A percentile compares a stretch with the other conserved stretches of the same genome.
Evolutionary conservation across 2,113 vertebrate genomes (phyloP).

Genomic region (Tachysurus fulvidraco): DNA sequence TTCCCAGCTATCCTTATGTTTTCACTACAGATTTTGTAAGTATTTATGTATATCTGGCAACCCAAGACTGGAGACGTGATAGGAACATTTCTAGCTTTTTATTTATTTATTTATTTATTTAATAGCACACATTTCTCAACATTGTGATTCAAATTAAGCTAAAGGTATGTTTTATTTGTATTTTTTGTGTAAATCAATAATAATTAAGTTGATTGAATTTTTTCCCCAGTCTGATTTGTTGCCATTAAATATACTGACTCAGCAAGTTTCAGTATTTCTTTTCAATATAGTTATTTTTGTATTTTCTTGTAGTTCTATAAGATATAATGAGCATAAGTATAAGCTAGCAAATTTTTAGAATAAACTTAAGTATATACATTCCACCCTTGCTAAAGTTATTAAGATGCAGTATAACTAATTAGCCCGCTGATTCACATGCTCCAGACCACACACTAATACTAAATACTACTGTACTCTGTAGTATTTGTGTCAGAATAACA

Average conservation of each 20-base stretch:
- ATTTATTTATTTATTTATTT: background rate
- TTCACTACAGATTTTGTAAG: background rate
- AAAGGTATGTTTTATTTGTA: background rate
- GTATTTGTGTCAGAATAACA: background rate
- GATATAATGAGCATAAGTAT: background rate
- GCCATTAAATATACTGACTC: background rate
- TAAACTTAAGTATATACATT: background rate
- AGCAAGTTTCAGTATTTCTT: background rate
- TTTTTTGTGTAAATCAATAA: background rate
- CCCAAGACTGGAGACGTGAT: background rate
- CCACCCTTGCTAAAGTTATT: too few relatives aligned
- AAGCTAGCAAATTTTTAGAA: background rate
- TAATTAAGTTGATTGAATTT: background rate
- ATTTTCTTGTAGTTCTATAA: background rate
- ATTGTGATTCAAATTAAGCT: background rate
- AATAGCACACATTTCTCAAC: background rate
- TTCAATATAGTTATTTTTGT: background rate
- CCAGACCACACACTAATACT: background rate
- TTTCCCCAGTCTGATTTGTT: background rate
- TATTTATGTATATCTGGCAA: background rate
- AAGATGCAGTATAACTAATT: background rate
- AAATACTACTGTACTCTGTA: background rate
- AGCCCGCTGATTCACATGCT: background rate
- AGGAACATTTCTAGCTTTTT: background rate
- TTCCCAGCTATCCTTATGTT: too few relatives aligned